These are phyloP conservation scores for Gulo gulo DNA, from an alignment of 2,113 vertebrate genomes.

Conservation along the genomic window DNA sequence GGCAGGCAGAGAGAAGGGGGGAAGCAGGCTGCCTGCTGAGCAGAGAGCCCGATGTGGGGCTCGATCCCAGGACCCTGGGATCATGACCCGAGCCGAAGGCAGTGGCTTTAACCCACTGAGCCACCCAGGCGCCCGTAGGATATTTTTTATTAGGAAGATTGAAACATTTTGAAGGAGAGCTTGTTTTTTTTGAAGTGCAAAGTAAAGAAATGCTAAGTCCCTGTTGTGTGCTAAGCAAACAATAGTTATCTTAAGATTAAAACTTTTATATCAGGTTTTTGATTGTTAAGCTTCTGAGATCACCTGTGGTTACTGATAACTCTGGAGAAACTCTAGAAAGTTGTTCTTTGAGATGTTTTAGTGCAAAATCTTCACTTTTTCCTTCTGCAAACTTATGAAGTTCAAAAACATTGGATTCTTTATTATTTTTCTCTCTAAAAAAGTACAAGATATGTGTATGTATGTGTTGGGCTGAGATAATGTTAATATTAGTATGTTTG, in stretches of 20 bases:
- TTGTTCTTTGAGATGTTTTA: not conserved
- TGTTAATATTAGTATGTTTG: not conserved
- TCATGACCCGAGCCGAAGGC: too few relatives aligned
- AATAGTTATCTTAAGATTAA: not conserved
- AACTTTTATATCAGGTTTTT: not conserved
- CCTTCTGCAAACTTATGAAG: not conserved
- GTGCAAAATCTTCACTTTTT: not conserved
- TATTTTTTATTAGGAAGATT: not conserved
- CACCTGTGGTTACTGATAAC: not conserved
- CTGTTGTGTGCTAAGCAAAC: not conserved
- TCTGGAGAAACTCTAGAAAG: not conserved
- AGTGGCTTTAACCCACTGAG: too few relatives aligned
- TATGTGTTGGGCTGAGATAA: not conserved
- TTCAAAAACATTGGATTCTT: not conserved
- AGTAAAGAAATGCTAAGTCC: not conserved
- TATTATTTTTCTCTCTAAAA: not conserved
- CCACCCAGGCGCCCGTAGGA: not conserved
- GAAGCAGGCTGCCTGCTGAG: too few relatives aligned
- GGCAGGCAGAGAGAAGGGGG: too few relatives aligned
- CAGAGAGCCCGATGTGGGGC: too few relatives aligned
- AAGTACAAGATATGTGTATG: not conserved
- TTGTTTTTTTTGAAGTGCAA: not conserved
- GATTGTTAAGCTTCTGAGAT: not conserved
- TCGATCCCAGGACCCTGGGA: too few relatives aligned
- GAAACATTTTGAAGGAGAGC: not conserved